A percentile compares a stretch with the other conserved stretches of the same genome.
Evolutionary conservation across 92 coral and sea anemone genomes (phyloP).

Genomic region (Porites evermanni): DNA sequence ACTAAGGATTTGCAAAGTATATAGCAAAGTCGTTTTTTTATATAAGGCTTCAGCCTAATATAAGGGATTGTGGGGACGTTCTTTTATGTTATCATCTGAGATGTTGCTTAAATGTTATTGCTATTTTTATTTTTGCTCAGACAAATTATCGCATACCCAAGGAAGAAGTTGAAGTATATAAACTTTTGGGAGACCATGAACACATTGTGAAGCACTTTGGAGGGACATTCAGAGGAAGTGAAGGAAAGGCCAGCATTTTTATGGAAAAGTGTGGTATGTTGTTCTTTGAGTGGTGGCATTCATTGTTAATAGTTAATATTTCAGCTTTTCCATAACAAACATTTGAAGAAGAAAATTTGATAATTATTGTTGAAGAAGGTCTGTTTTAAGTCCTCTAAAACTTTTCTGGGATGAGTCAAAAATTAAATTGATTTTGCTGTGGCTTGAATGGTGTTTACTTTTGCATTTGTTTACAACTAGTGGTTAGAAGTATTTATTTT

Average conservation of each 20-base stretch:
- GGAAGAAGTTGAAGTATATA: conserved; percentile 73
- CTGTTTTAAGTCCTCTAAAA: too few species aligned
- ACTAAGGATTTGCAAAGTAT: too few species aligned
- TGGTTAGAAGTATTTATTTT: too few species aligned
- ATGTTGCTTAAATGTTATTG: neutral
- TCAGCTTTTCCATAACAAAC: too few species aligned
- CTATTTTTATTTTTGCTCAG: conserved; percentile 21
- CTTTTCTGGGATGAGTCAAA: too few species aligned
- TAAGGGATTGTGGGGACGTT: neutral
- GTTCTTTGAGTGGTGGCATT: neutral
- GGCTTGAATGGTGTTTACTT: too few species aligned
- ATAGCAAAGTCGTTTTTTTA: too few species aligned
- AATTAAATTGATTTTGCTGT: too few species aligned
- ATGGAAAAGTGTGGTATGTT: conserved; percentile 89
- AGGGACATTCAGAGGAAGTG: conserved; percentile 56
- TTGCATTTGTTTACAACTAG: too few species aligned
- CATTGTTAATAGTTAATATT: neutral
- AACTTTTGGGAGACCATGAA: conserved; percentile 61
- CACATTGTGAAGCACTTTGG: conserved; percentile 68
- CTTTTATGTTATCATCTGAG: too few species aligned
- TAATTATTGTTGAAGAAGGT: too few species aligned
- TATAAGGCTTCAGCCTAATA: neutral
- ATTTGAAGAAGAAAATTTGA: too few species aligned
- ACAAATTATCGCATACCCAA: conserved; percentile 10
- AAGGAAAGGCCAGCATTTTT: conserved; percentile 59